Conservation (phyloP, 2,797 vertebrate genomes). For the Eremophila alpestris region DNA sequence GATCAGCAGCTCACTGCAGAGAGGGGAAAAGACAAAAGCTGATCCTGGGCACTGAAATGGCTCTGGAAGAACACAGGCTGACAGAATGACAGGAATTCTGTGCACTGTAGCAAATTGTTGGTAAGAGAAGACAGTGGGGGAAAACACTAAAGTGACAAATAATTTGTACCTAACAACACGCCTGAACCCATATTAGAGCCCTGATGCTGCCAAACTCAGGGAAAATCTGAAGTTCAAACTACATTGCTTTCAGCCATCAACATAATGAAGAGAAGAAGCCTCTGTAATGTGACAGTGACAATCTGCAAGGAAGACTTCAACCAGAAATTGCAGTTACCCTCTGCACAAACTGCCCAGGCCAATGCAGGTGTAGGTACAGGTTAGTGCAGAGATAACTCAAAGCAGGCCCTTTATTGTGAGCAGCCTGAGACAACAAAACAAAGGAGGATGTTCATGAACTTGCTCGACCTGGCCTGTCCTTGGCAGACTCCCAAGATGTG, state of each 20-base stretch:
- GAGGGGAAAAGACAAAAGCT: background rate
- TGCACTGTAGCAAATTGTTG: background rate
- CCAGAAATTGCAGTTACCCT: background rate
- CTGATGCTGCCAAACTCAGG: background rate
- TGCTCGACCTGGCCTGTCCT: background rate
- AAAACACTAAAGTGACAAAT: background rate
- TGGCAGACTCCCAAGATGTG: background rate
- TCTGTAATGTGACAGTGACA: background rate
- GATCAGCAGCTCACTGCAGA: background rate
- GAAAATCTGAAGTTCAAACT: constrained; percentile 19
- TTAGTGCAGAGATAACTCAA: background rate
- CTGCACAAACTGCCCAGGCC: background rate
- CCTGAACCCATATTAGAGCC: background rate
- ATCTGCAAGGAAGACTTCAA: background rate
- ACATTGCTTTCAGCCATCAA: background rate
- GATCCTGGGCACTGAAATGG: background rate
- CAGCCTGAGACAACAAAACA: background rate
- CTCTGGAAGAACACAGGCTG: background rate
- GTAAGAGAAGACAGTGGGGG: background rate
- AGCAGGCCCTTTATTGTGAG: background rate
- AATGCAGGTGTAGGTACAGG: accelerated
- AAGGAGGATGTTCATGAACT: background rate
- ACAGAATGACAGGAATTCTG: background rate
- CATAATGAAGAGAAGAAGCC: background rate
- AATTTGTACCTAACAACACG: constrained; percentile 17